Conservation (phyloP, 2,888 invertebrate genomes). For the Thecocarcelia acutangulata region DNA sequence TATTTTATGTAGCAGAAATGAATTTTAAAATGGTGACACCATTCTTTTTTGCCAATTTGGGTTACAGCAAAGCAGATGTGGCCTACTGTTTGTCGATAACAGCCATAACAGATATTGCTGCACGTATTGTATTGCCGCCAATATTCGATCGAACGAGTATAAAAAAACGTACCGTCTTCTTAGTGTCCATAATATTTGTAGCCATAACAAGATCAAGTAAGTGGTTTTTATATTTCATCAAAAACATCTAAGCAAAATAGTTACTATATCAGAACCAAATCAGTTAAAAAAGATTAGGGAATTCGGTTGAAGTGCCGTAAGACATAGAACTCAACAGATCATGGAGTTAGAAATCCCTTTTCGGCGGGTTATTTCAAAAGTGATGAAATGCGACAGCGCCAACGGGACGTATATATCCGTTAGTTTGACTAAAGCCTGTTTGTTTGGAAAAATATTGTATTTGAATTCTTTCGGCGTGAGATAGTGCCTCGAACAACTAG, state of each 20-base stretch:
- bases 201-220: conserved; percentile 88
- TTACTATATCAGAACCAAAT: too few species aligned
- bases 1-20: conserved; percentile 89
- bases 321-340: too few species aligned
- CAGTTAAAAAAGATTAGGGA: too few species aligned
- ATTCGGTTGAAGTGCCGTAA: too few species aligned
- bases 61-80: conserved; percentile 85
- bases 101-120: conserved; percentile 88
- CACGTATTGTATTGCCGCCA: conserved; percentile 87
- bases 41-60: conserved; percentile 85
- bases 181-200: conserved; percentile 87
- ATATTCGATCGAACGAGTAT: conserved; percentile 87
- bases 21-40: conserved; percentile 89
- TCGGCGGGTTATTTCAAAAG: not conserved
- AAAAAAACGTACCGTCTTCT: conserved; percentile 87
- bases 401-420: too few species aligned
- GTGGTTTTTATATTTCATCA: conserved; percentile 72
- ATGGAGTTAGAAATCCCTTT: too few species aligned
- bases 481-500: too few species aligned
- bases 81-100: conserved; percentile 89
- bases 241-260: too few species aligned
- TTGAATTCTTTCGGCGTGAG: too few species aligned
- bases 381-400: too few species aligned
- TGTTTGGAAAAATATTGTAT: too few species aligned
- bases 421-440: too few species aligned